phyloP scores from a whole-genome alignment of 2,888 invertebrate species.

The Sinhomidia bicolor region DNA sequence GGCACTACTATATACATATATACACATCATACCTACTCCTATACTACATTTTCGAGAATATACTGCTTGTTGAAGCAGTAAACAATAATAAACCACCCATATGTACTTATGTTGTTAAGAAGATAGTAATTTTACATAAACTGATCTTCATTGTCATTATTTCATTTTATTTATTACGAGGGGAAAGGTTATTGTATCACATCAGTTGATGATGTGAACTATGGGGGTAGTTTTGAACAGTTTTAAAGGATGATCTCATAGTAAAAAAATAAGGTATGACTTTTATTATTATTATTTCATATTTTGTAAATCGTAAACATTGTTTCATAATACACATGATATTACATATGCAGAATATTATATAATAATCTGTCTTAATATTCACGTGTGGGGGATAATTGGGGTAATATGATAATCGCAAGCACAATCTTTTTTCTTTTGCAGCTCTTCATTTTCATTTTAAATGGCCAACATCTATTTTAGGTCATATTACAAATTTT shows the following conservation, averaged over 20 bases:
- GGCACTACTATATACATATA: no score
- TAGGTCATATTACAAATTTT: conserved; percentile 7
- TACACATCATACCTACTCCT: neutral
- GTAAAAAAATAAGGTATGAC: neutral
- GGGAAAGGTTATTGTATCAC: conserved; percentile 65
- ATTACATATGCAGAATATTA: neutral
- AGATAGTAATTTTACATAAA: conserved; percentile 15
- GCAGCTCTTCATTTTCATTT: neutral
- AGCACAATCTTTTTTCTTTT: neutral
- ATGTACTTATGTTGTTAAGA: neutral
- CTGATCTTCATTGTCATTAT: conserved; percentile 52
- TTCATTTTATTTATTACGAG: conserved; percentile 61
- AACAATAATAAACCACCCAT: neutral
- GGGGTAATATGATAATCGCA: conserved; percentile 11
- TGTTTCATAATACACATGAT: neutral
- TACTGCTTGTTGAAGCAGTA: neutral
- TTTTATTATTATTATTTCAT: neutral
- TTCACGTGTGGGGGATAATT: conserved; percentile 22
- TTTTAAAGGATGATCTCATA: conserved; percentile 39
- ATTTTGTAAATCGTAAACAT: neutral
- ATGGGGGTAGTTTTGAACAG: neutral
- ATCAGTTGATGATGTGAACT: conserved; percentile 20
- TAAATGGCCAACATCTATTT: conserved; percentile 10
- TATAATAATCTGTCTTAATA: conserved; percentile 7
- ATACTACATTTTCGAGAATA: neutral